Percentiles rank a stretch among this genome's conserved stretches.
Conservation (phyloP, 2,888 invertebrate genomes). For the Polydrusus tereticollis region DNA sequence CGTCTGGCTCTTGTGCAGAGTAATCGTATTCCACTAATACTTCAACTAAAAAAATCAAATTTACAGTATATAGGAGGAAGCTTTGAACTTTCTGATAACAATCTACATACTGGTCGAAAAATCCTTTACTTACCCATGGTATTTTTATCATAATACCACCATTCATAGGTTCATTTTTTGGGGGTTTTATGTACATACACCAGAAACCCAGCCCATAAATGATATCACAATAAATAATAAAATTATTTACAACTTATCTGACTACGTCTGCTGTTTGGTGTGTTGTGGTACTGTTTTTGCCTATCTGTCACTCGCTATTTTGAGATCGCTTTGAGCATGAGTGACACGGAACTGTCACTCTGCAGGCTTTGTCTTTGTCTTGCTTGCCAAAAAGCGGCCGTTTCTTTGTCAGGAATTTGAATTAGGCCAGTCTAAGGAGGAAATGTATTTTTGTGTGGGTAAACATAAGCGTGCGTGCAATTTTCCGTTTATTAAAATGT, state of each 20-base stretch:
- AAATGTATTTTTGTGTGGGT: too few species aligned
- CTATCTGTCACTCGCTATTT: not conserved
- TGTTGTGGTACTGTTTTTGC: conserved; percentile 6
- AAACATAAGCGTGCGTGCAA: too few species aligned
- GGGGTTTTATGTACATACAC: conserved; percentile 23
- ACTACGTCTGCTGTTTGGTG: conserved; percentile 29
- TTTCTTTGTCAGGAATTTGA: not conserved
- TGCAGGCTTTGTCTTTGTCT: not conserved
- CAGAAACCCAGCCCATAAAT: conserved; percentile 48
- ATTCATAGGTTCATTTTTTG: conserved; percentile 39
- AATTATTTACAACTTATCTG: conserved; percentile 42
- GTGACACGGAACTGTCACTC: not conserved
- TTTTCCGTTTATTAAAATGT: too few species aligned
- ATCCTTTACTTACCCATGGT: conserved; percentile 26
- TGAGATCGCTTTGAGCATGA: not conserved
- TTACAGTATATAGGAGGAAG: conserved; percentile 24
- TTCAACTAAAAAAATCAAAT: conserved; percentile 71
- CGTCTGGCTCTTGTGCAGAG: conserved; percentile 87
- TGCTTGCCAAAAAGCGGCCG: not conserved
- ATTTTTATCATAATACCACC: conserved; percentile 31
- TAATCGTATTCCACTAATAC: conserved; percentile 91
- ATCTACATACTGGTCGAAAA: not conserved
- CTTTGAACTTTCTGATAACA: conserved; percentile 3
- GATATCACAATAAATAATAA: conserved; percentile 50
- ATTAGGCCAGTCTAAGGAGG: too few species aligned